A percentile compares a stretch with the other conserved stretches of the same genome.
Evolutionary conservation across 2,888 invertebrate species (phyloP).

Genomic region (Nemotelus pantherinus): DNA sequence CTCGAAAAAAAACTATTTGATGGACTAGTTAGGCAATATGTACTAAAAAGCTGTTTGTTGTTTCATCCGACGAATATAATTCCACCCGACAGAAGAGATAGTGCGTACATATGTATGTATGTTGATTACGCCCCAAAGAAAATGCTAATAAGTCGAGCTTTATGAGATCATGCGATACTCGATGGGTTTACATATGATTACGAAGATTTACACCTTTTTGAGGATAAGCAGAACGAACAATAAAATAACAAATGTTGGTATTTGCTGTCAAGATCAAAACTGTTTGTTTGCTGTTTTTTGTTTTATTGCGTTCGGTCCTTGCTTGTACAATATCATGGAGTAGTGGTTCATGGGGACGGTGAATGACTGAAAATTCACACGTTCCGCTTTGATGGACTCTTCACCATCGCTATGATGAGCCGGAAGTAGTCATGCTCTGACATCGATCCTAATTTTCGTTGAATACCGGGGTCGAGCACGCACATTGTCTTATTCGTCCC

Average conservation of each 20-base stretch:
- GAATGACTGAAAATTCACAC: background rate
- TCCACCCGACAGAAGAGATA: too few relatives aligned
- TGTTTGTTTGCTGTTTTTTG: background rate
- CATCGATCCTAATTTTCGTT: background rate
- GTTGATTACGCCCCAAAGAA: background rate
- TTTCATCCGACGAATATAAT: background rate
- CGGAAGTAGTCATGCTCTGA: conserved; percentile 30
- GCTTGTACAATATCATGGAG: too few relatives aligned
- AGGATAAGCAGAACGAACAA: background rate
- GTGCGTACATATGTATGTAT: background rate
- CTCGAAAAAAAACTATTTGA: conserved; percentile 14
- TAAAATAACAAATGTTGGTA: background rate
- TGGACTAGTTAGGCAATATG: conserved; percentile 1
- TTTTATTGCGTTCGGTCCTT: too few relatives aligned
- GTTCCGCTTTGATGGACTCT: background rate
- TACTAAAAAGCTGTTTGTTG: conserved; percentile 12
- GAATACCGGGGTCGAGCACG: background rate
- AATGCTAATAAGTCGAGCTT: conserved; percentile 17
- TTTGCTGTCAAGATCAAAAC: background rate
- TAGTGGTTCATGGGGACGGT: background rate
- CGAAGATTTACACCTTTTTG: conserved; percentile 1
- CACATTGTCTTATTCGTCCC: conserved; percentile 28
- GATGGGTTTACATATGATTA: conserved; percentile 9
- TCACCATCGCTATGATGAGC: conserved; percentile 12
- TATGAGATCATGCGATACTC: background rate